Percentiles rank a stretch among this genome's conserved stretches.
Conservation (phyloP, 2,888 invertebrate genomes). For the Boloria euphrosyne region DNA sequence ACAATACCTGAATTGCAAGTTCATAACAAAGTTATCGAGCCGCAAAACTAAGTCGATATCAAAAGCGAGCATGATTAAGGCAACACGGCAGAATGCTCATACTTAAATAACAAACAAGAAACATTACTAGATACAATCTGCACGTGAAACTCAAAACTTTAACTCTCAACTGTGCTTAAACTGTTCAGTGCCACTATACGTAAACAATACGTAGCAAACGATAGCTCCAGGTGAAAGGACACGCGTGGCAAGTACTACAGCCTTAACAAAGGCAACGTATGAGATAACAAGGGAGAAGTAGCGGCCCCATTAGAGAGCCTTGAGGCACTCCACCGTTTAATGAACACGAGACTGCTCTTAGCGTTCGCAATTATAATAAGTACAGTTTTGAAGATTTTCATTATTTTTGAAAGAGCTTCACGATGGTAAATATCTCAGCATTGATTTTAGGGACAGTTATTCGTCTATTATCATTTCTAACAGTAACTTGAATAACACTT, state of each 20-base stretch:
- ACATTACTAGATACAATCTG: constrained; percentile 51
- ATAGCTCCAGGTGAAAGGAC: constrained; percentile 60
- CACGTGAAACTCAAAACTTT: constrained; percentile 49
- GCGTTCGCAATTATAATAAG: constrained; percentile 40
- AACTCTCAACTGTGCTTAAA: constrained; percentile 61
- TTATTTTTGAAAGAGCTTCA: background rate
- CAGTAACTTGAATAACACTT: too few species aligned
- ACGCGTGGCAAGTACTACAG: constrained; percentile 47
- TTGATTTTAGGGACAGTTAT: constrained; percentile 1
- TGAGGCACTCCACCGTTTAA: constrained; percentile 56
- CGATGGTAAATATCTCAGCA: background rate
- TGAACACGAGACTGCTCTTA: constrained; percentile 49
- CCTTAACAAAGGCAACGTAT: constrained; percentile 64
- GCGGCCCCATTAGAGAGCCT: constrained; percentile 70
- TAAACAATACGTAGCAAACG: constrained; percentile 66
- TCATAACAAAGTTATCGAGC: background rate
- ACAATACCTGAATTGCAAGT: too few species aligned
- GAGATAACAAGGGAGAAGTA: constrained; percentile 71
- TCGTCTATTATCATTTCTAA: too few species aligned
- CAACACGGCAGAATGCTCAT: constrained; percentile 32
- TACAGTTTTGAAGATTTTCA: constrained; percentile 28
- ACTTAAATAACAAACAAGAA: constrained; percentile 45
- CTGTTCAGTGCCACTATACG: constrained; percentile 67
- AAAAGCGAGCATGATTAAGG: constrained; percentile 36
- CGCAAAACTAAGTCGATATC: constrained; percentile 15